Base-by-base conservation (phyloP, 1,140 invertebrate genomes). In the Bombus picipes region DNA sequence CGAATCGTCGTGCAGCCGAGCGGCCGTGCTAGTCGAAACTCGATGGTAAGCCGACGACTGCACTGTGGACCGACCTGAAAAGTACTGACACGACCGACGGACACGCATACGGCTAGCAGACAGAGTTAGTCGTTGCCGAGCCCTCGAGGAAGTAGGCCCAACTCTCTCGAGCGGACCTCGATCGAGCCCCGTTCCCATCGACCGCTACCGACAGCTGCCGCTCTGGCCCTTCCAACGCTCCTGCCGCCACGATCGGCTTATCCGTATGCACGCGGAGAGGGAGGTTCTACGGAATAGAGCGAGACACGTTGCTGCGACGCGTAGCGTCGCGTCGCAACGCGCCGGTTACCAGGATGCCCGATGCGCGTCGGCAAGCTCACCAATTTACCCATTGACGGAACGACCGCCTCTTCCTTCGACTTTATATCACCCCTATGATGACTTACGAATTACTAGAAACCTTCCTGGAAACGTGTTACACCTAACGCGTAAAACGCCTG, bases 161-260 rank as follows among this genome's bases (percentile, higher is more conserved):
- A 25, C 39, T 18, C 68, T 72, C 41, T 80, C 76, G 75, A 79
- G 82, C 77, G 83, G 78, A 85, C 57, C 43, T 85, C 59, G 71
- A 85, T 66, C 68, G 75, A 78, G 75, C 70, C 39, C n/a, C 22
- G 68, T 53, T 57, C 32, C 34, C 83, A 81, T 81, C 78, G 86
- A 75, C 77, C 37, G 41, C 59, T 39, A 78, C 62, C 72, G 84
- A 85, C 84, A 85, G 84, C 59, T 85, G 88, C 89, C 76, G 77
- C 88, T 72, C 34, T 32, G 75, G 76, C 85, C 81, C 83, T 89
- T 77, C 85, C 65, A 90, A 84, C 73, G 57, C 84, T 76, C 65
- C 79, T 88, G 75, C 71, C 62, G 62, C 77, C 81, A 39, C 87
- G 76, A 81, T 89, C 81, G 77, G 57, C 82, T 89, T 89, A 87